Evolutionary conservation across 2,113 vertebrate genomes (phyloP), one percentile per base, ranked within the genome.

Genomic region (Paratilapia polleni): DNA sequence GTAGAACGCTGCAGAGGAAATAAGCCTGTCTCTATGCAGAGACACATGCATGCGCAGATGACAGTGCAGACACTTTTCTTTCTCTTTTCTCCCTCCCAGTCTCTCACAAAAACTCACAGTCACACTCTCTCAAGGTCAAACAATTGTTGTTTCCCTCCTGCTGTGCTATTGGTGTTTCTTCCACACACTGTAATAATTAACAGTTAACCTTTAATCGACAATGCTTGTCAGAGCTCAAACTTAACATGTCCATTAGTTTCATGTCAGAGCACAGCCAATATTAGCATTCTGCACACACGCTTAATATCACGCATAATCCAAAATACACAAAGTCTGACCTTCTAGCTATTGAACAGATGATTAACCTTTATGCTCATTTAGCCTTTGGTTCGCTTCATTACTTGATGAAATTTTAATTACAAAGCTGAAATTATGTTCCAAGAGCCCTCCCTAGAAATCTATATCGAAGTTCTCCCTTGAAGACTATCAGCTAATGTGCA

Each of bases 361-460:
- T 93, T 93, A 93, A 91, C 93, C 93, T 94, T 94, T 89, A 93
- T 77, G 85, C 80, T 83, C 88, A 76, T 91, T 94, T 92, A 92
- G 90, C 60, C 66, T 85, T 64, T 79, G 47, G 81, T 92, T 81
- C 43, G 82, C 84, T 88, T 94, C 91, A 92, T 93, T 91, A 88
- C 85, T 86, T 87, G 59, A 92, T 91, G 87, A 90, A 93, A 92
- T 93, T 93, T 87, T 88, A 91, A 94, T 93, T 92, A 92, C 66
- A 84, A 88, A 82, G 62, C 79, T 85, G 77, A 86, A 88, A 90
- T 88, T 79, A 80, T 83, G 61, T 90, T 89, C 73, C 3, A 1
- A 75, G 63, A 91, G 52, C 80, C 73, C 78, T 89, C 80, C 81
- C 78, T 58, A 63, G 82, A 73, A 91, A 88, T 91, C 83, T 73